phyloP scores from a whole-genome alignment of 2,888 invertebrate genomes.

The Julus scanicus region DNA sequence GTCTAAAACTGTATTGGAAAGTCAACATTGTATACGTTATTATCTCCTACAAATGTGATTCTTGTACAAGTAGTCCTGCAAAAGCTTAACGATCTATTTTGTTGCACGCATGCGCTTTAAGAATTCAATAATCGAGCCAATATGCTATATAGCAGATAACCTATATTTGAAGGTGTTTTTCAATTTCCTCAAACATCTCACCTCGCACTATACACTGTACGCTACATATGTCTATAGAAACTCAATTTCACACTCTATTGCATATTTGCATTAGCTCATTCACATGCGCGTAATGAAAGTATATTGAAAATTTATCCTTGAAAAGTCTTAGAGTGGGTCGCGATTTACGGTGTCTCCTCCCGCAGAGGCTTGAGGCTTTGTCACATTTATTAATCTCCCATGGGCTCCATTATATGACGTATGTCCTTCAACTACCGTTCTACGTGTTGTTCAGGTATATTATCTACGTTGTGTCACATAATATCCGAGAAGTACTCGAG shows the following conservation, averaged over 20 bases:
- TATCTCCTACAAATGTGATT: not conserved
- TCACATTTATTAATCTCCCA: conserved; percentile 27
- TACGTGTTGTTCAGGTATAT: not conserved
- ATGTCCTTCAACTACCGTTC: conserved; percentile 22
- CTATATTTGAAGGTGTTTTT: not conserved
- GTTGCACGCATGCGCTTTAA: not conserved
- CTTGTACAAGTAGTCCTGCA: not conserved
- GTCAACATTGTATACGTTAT: not conserved
- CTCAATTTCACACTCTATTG: conserved; percentile 3
- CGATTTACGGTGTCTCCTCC: not conserved
- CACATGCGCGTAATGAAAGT: not conserved
- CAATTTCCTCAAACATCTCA: not conserved
- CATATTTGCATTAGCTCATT: not conserved
- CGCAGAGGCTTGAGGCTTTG: not conserved
- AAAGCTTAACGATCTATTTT: not conserved
- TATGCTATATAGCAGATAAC: not conserved
- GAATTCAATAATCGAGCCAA: not conserved
- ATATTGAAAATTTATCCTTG: conserved; percentile 6
- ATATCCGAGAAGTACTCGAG: not conserved
- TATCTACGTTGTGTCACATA: no score
- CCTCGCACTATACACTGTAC: not conserved
- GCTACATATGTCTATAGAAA: not conserved
- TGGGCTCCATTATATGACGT: conserved; percentile 17
- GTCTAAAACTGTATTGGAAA: no score
- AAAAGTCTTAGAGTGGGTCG: not conserved